Percentiles rank a stretch among this genome's conserved stretches.
phyloP scores from a whole-genome alignment of 1,140 invertebrate genomes.

The Cydia pomonella region DNA sequence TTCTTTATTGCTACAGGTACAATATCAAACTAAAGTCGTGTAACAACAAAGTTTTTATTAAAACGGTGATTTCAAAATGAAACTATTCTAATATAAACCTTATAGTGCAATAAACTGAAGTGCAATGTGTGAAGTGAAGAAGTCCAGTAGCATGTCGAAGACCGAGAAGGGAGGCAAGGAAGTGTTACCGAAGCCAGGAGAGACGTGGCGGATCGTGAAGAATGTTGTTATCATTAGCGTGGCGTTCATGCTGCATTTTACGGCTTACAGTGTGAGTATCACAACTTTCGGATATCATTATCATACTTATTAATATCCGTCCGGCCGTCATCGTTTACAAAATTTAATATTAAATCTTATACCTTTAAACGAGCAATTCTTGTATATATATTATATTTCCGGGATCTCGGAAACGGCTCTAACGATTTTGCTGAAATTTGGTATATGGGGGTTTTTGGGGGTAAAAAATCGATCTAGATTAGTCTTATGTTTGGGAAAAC shows the following conservation, averaged over 20 bases:
- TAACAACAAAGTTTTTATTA: not conserved
- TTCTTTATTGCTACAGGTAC: not conserved
- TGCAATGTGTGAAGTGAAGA: slow-evolving; percentile 18
- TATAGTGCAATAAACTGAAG: slow-evolving; percentile 18
- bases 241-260: slow-evolving; percentile 91
- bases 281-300: too few species aligned
- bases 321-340: too few species aligned
- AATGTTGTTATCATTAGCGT: slow-evolving; percentile 88
- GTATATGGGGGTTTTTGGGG: too few species aligned
- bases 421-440: too few species aligned
- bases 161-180: slow-evolving; percentile 32
- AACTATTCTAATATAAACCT: not conserved
- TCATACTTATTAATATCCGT: too few species aligned
- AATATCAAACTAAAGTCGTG: not conserved
- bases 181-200: slow-evolving; percentile 60
- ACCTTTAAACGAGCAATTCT: too few species aligned
- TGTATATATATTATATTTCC: too few species aligned
- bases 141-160: slow-evolving; percentile 38
- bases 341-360: too few species aligned
- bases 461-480: too few species aligned
- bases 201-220: slow-evolving; percentile 86
- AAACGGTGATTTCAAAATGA: slow-evolving; percentile 10
- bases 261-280: slow-evolving; percentile 84
- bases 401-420: too few species aligned
- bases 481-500: too few species aligned